Evolutionary conservation across 2,113 vertebrate species (phyloP).

Genomic region (Serilophus lunatus): DNA sequence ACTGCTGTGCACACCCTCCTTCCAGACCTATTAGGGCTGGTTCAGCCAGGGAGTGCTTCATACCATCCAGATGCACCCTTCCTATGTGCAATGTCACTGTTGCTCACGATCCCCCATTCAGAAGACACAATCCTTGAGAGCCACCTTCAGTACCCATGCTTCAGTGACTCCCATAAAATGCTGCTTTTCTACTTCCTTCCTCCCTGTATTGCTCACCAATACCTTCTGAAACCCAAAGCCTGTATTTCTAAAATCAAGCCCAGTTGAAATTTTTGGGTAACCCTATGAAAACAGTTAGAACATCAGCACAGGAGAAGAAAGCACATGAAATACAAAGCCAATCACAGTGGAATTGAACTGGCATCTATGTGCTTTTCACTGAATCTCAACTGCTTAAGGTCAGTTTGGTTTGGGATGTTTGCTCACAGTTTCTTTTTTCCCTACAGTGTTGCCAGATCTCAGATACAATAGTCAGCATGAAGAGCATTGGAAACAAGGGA

Average conservation of each 20-base stretch:
- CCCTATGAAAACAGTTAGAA: neutral
- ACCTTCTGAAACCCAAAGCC: neutral
- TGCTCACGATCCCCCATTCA: neutral
- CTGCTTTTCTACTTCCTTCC: neutral
- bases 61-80: neutral
- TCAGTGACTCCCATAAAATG: neutral
- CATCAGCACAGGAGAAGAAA: neutral
- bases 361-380: neutral
- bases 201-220: neutral
- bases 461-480: neutral
- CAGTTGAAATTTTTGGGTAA: neutral
- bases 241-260: neutral
- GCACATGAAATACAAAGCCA: neutral
- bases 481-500: neutral
- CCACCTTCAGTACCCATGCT: neutral
- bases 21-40: neutral
- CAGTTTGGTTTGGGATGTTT: neutral
- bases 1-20: neutral
- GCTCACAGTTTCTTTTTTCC: neutral
- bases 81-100: rapidly evolving
- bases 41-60: neutral
- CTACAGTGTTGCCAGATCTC: neutral
- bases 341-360: neutral
- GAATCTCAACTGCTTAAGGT: neutral
- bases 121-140: neutral